Evolutionary conservation across 2,113 vertebrate genomes (phyloP), one percentile per base, ranked within the genome.

Genomic region (Phrynocephalus versicolor): DNA sequence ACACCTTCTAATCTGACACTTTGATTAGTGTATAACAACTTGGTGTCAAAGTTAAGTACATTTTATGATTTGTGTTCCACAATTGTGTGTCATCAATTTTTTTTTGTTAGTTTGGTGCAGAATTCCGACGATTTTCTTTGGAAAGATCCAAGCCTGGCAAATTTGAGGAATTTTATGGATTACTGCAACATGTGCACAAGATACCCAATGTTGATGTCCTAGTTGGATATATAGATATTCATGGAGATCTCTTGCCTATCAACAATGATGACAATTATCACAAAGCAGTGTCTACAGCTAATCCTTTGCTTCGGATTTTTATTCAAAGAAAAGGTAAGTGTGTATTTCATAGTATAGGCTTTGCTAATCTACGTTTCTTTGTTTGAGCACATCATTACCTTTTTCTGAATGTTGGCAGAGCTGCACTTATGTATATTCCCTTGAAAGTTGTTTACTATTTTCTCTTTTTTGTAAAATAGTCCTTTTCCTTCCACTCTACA

Each of bases 211-310:
- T 98, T 15, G 98, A 99, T 18, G 94, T 99, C 76, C 90, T 99
- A 79, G 98, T 99, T 92, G 98, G 98, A 21, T 99, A 99, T 35
- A 98, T 98, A 0, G 99, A 99, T 69, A 89, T 99, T 90, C 98
- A 99, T 0, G 99, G 99, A 2, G 99, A 99, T 94, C 96, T 99
- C 65, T 95, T 99, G 84, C 99, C 99, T 33, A 99, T 99, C 93
- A 99, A 99, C 92, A 99, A 99, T 0, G 98, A 99, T 4, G 99
- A 99, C 93, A 99, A 99, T 94, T 99, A 99, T 60, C 97, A 98
- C 93, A 99, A 98, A 95, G 98, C 99, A n/a, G 97, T 99, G 82
- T 97, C 98, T 41, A 98, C 97, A 0, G 99, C 99, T 88, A 97
- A 95, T 80, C 98, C 99, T 9, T 94, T 99, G 23, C 98, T 99